A percentile compares a stretch with the other conserved stretches of the same genome.
phyloP scores from a whole-genome alignment of 2,797 vertebrate species.

The Sebastes trivittatus region DNA sequence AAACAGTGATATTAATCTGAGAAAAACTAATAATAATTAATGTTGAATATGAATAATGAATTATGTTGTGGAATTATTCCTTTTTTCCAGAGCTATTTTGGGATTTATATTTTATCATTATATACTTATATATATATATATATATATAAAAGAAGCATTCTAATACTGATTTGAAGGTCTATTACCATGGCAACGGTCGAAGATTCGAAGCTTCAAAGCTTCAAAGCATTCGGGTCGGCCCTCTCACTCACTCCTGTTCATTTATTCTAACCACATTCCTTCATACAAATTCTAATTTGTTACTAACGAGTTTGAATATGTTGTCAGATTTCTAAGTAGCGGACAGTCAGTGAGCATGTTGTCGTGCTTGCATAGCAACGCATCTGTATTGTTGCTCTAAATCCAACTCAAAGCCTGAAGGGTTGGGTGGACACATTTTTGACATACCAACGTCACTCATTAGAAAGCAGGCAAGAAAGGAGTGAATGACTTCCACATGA shows the following conservation, averaged over 20 bases:
- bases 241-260: background rate
- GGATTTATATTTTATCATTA: too few relatives aligned
- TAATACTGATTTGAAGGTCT: too few relatives aligned
- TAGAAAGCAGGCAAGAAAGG: background rate
- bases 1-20: too few relatives aligned
- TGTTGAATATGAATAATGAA: too few relatives aligned
- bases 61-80: too few relatives aligned
- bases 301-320: background rate
- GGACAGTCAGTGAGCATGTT: background rate
- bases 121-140: too few relatives aligned
- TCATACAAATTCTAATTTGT: background rate
- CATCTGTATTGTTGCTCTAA: background rate
- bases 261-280: background rate
- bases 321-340: background rate
- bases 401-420: background rate
- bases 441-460: conserved; percentile 3
- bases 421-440: conserved; percentile 26
- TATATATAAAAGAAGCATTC: too few relatives aligned
- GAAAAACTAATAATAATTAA: too few relatives aligned
- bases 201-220: too few relatives aligned
- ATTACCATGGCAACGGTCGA: too few relatives aligned
- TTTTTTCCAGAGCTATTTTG: too few relatives aligned
- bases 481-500: background rate
- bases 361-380: conserved; percentile 19
- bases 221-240: too few relatives aligned